Base-by-base conservation (phyloP, 35 echinoderm and acorn worm genomes). In the Amphiura filiformis region DNA sequence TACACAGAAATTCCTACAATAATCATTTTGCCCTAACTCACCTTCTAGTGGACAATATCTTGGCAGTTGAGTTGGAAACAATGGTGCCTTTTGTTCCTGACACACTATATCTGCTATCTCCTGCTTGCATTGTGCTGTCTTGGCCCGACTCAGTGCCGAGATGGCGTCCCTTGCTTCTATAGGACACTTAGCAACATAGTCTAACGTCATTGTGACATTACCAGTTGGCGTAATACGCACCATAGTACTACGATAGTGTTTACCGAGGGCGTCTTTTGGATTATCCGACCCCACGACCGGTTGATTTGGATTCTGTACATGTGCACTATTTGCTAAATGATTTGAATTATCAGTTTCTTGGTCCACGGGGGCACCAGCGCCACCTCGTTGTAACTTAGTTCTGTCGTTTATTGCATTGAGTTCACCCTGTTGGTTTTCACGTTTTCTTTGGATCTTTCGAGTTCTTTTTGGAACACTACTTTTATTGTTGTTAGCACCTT, bases 31-130 rank as follows among this genome's bases (percentile, higher is more conserved):
- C 7, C 15, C 15, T 70, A 70, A 26, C 9, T 70, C 84, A 98
- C 96, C 96, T 84, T 88, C 65, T 18, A 87, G n/a, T 22, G 92
- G 86, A 56, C 96, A 98, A 34, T 86, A 84, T 31, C 93, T 41
- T 11, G 86, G 90, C 56, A 94, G 76, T 38, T 81, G 84, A 34
- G 39, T 37, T 0, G 96, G 96, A 89, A 93, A 99, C 1, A 99
- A 42, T 39, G 77, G 82, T 30, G 84, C 80, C 38, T 93, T 70
- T 34, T 91, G 76, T 37, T 91, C 84, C 35, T 79, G 78, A 88
- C 96, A 99, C 18, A 94, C 89, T 13, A 77, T 90, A 80, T 99
- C 93, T 22, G 93, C 91, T 61, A 99, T 99, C 23, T 86, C 79
- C 79, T 99, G 93, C 75, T 99, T 99, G 88, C 96, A 99, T 35